These are phyloP conservation scores for Dipodomys spectabilis DNA, from an alignment of 2,113 vertebrate genomes.

Conservation along the genomic window DNA sequence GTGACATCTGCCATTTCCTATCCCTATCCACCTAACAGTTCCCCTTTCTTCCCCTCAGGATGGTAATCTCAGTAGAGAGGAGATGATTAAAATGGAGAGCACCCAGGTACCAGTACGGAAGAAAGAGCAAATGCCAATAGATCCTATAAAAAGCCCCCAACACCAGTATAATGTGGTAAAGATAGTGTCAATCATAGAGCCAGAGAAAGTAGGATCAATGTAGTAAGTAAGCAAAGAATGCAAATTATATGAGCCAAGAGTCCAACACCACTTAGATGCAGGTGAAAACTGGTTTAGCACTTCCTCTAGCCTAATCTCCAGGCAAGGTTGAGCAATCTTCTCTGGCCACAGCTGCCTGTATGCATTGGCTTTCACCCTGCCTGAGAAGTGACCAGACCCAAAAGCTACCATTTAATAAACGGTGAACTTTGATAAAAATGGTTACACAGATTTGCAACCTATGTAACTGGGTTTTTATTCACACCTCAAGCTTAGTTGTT, in stretches of 20 bases:
- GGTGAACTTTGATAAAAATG: not conserved
- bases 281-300: not conserved
- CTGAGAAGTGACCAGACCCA: not conserved
- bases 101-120: not conserved
- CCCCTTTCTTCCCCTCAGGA: too few species aligned
- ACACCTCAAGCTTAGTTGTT: not conserved
- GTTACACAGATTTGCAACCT: not conserved
- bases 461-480: not conserved
- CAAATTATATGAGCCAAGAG: not conserved
- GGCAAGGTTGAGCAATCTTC: not conserved
- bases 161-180: not conserved
- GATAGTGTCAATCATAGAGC: not conserved
- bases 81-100: not conserved
- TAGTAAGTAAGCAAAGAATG: not conserved
- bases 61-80: not conserved
- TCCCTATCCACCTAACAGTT: too few species aligned
- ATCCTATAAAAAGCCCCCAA: not conserved
- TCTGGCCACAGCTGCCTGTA: not conserved
- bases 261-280: not conserved
- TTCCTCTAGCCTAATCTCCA: not conserved
- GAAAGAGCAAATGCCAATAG: conserved; percentile 30
- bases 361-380: not conserved
- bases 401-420: conserved; percentile 2
- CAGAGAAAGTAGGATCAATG: not conserved
- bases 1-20: too few species aligned